Evolutionary conservation across 2,888 invertebrate genomes (phyloP).

Genomic region (Hydraecia micacea): DNA sequence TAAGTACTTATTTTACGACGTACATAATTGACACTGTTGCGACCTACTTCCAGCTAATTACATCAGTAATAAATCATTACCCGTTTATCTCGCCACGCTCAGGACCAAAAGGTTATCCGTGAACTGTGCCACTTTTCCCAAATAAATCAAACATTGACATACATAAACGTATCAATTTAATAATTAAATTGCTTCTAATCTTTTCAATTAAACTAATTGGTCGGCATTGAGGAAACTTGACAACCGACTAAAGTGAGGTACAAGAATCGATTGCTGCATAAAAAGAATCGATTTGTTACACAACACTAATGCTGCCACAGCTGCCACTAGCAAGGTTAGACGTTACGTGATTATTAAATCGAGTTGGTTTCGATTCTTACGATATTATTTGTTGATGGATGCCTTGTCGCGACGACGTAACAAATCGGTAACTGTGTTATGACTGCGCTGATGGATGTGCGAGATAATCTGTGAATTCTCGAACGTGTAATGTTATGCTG

Average conservation of each 20-base stretch:
- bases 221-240: slow-evolving; percentile 45
- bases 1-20: slow-evolving; percentile 62
- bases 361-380: slow-evolving; percentile 72
- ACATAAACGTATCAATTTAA: slow-evolving; percentile 34
- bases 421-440: slow-evolving; percentile 70
- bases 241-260: slow-evolving; percentile 26
- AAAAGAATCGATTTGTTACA: slow-evolving; percentile 65
- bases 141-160: slow-evolving; percentile 58
- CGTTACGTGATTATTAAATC: slow-evolving; percentile 77
- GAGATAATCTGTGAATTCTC: slow-evolving; percentile 60
- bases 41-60: slow-evolving; percentile 64
- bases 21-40: slow-evolving; percentile 50
- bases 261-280: slow-evolving; percentile 59
- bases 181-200: slow-evolving; percentile 56
- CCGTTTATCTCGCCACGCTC: slow-evolving; percentile 49
- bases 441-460: slow-evolving; percentile 57
- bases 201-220: slow-evolving; percentile 62
- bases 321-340: slow-evolving; percentile 75
- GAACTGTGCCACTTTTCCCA: slow-evolving; percentile 44
- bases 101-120: slow-evolving; percentile 62
- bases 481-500: slow-evolving; percentile 41
- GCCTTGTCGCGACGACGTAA: slow-evolving; percentile 66
- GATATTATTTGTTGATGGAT: slow-evolving; percentile 71
- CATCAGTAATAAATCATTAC: slow-evolving; percentile 61
- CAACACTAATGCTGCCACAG: slow-evolving; percentile 59